Base-by-base conservation (phyloP, 2,113 vertebrate species). In the Pampusana beccarii region DNA sequence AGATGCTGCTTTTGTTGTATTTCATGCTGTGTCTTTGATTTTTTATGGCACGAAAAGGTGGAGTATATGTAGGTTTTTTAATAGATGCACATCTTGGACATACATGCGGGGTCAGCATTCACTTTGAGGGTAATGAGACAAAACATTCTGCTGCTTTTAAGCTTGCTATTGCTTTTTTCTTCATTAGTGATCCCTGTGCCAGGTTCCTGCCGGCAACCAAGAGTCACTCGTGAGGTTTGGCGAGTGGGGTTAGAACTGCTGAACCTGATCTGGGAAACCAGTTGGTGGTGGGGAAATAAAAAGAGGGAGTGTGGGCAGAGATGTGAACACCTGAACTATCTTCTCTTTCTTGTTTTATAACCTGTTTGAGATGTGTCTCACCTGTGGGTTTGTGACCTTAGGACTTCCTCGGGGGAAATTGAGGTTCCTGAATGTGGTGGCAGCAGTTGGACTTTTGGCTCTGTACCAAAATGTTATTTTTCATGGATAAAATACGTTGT, bases 11-110 rank as follows among this genome's bases (percentile, higher is more conserved):
- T 60, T 85, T 61, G 42, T 25, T 26, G 67, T 29, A 10, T 33
- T 62, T 70, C 6, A 2, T 21, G 87, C 96, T 98, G 98, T 18
- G 83, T 98, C 80, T 95, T 98, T 92, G 29, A 26, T 38, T 72
- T 72, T 82, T 44, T 31, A 33, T 14, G n/a, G 25, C 10, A 2
- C 11, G 26, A n/a, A 9, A 65, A 85, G 29, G 13, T 29, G 0
- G 0, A 4, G 4, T 46, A 2, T 25, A 4, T 3, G 1, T 31
- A 28, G 6, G 20, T 11, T 9, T 74, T 56, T 56, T 54, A 2
- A 11, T 2, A 13, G 20, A 10, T 51, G 11, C 23, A 10, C 4
- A 4, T 75, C 79, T 73, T 26, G 33, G 57, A 33, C 4, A 2
- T 50, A 5, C 1, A 0, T 2, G 13, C 4, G 4, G 50, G 58